Base-by-base conservation (phyloP, 2,113 vertebrate genomes). In the Salminus brasiliensis region DNA sequence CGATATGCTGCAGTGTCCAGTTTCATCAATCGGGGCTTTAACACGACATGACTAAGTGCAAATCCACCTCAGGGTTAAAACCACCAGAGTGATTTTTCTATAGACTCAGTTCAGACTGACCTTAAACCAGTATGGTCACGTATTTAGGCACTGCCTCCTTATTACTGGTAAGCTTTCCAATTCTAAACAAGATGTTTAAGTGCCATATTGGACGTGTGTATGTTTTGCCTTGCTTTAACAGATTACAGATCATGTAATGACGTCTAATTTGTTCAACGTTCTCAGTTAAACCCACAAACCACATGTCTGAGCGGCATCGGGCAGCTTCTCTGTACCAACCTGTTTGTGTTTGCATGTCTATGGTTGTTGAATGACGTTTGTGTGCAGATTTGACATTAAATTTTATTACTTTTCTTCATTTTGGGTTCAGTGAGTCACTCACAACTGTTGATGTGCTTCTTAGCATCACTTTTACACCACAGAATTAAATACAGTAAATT, bases 321-420 rank as follows among this genome's bases (percentile, higher is more conserved):
- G 39, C 47, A 69, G 75, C 83, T 76, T 79, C 78, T 90, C 85
- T 89, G 87, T 91, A 87, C 83, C 85, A 85, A 66, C 60, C 85
- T 84, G 84, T 70, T 72, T 86, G 75, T 78, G 57, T 84, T 89
- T 90, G 91, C 90, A 93, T 92, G 92, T 88, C 79, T 84, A 84
- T 85, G 39, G 88, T 87, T 90, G 87, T 88, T 85, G 67, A 87
- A 88, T 90, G 86, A 81, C 85, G 79, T 90, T 89, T 88, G 85
- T 84, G 77, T 30, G 68, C 70, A 70, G 23, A 84, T 78, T 87
- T 89, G 88, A 90, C 76, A 92, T 92, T 92, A 91, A 91, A 91
- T 91, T 89, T 88, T 72, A 88, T 90, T 89, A 90, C 90, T 91
- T 92, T 91, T 88, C 83, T 66, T 92, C 71, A 29, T 72, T 52